Evolutionary conservation across 2,888 invertebrate genomes (phyloP), one percentile per base, ranked within the genome.

Genomic region (Athrips mouffetella): DNA sequence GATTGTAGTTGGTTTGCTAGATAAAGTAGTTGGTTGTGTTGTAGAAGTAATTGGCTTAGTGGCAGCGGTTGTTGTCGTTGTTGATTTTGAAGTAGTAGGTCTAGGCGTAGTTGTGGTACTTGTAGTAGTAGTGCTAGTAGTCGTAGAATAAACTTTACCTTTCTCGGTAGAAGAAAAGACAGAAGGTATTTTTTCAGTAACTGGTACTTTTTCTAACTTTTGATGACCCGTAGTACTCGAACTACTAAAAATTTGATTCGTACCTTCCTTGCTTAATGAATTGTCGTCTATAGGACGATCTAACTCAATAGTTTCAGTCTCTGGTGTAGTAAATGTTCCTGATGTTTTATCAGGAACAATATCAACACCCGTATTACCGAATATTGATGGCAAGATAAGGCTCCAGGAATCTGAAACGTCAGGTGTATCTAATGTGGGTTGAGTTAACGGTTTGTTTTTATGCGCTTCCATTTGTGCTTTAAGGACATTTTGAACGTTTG

Each of bases 401-500:
- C 94, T 94, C 96, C 96, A 96, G 0, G 93, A 91, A 42, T 93
- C 92, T 0, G 92, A 92, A 0, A 93, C 93, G 67, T 94, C 93
- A 1, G 93, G 93, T 0, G 93, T 93, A 59, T 93, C 93, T 47
- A 93, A 80, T 3, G 91, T 80, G 1, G 90, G 89, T 56, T 81
- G 82, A 25, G 76, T 57, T 50, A 66, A 73, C 54, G 70, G 81
- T 63, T 67, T 80, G 68, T 71, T 90, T 87, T 91, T 81, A 84
- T 92, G 69, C 75, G 89, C 65, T 86, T 92, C 92, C 76, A 94
- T 91, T 80, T 96, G 95, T 46, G 93, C 92, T 75, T 94, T 94
- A 0, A 96, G 80, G 10, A 96, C 95, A 71, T 91, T 94, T 72
- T 96, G 95, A 1, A 96, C 96, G 63, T 94, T 95, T 29, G 92